Evolutionary conservation across 2,888 invertebrate genomes (phyloP).

Genomic region (Acleris sparsana): DNA sequence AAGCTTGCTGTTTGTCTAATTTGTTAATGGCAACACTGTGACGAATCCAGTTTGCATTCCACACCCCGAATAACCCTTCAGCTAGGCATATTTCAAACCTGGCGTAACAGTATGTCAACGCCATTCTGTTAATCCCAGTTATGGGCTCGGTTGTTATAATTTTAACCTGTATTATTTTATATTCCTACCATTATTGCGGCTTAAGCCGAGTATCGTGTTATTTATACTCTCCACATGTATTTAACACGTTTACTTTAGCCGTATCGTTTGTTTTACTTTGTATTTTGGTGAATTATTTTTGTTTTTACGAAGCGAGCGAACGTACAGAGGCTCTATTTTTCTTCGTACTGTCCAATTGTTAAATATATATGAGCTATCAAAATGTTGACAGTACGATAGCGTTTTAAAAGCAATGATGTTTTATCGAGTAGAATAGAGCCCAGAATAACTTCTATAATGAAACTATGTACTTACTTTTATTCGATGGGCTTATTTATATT

Average conservation of each 20-base stretch:
- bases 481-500: no score
- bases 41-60: neutral
- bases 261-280: conserved; percentile 41
- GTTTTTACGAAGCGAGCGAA: conserved; percentile 16
- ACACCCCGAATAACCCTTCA: conserved; percentile 36
- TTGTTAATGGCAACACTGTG: neutral
- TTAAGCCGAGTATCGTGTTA: conserved; percentile 60
- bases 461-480: no score
- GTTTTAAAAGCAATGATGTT: no score
- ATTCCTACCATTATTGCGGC: conserved; percentile 62
- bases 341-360: no score
- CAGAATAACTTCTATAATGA: no score
- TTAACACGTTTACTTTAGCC: conserved; percentile 40
- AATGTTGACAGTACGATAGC: no score
- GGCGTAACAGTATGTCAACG: conserved; percentile 64
- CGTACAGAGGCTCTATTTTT: no score
- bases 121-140: conserved; percentile 64
- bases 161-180: conserved; percentile 73
- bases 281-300: conserved; percentile 35
- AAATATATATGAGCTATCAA: no score
- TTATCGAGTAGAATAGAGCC: no score
- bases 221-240: conserved; percentile 62
- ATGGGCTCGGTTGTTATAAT: conserved; percentile 63
- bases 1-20: neutral
- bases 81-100: conserved; percentile 47